Percentiles rank a stretch among this genome's conserved stretches.
phyloP scores from a whole-genome alignment of 2,113 vertebrate genomes.

The Alouatta palliata region DNA sequence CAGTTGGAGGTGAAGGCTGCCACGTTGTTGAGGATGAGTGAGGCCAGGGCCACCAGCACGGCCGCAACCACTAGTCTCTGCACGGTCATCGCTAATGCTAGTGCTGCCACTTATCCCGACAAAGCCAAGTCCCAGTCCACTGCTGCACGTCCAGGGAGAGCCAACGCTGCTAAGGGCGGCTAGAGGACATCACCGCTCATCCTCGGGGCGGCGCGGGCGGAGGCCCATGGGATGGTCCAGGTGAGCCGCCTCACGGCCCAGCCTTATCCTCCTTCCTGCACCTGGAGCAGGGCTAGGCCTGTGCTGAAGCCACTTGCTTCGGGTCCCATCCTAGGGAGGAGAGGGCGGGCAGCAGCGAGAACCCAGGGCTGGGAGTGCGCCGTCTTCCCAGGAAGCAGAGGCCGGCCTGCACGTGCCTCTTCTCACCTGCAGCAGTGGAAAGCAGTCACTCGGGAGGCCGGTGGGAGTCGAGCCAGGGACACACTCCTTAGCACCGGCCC shows the following conservation, averaged over 20 bases:
- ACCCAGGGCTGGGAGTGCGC: slow-evolving; percentile 61
- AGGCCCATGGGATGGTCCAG: slow-evolving; percentile 80
- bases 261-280: slow-evolving; percentile 94
- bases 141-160: slow-evolving; percentile 70
- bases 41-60: slow-evolving; percentile 94
- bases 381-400: background rate
- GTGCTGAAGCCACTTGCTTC: slow-evolving; percentile 81
- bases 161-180: slow-evolving; percentile 79
- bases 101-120: slow-evolving; percentile 66
- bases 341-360: slow-evolving; percentile 26
- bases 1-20: slow-evolving; percentile 97
- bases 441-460: background rate
- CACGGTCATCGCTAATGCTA: slow-evolving; percentile 90
- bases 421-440: background rate
- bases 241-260: background rate
- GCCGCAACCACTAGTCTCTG: slow-evolving; percentile 95
- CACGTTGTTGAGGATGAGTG: slow-evolving; percentile 94
- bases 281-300: slow-evolving; percentile 86
- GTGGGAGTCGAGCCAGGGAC: background rate
- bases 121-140: slow-evolving; percentile 70
- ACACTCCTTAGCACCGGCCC: background rate
- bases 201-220: slow-evolving; percentile 80
- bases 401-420: background rate
- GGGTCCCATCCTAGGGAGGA: slow-evolving; percentile 89
- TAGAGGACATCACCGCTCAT: slow-evolving; percentile 99